A percentile compares a stretch with the other conserved stretches of the same genome.
Conservation (phyloP, 1,140 invertebrate genomes). For the Ectropis grisescens region DNA sequence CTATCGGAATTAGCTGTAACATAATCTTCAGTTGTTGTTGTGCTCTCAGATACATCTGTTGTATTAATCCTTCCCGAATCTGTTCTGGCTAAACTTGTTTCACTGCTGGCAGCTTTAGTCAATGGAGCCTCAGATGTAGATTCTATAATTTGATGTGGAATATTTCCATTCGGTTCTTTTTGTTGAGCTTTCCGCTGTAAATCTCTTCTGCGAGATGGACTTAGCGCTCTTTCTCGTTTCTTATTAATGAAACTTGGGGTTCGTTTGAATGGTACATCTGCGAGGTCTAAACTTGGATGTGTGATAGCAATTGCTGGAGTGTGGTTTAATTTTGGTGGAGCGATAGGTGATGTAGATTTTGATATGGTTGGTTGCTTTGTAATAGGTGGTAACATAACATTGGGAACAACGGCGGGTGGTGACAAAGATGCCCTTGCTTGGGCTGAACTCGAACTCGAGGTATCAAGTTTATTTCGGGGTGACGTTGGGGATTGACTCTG, state of each 20-base stretch:
- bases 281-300: conserved; percentile 58
- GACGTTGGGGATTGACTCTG: conserved; percentile 66
- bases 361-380: conserved; percentile 63
- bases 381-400: conserved; percentile 51
- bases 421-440: conserved; percentile 46
- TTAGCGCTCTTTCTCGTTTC: conserved; percentile 63
- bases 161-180: conserved; percentile 57
- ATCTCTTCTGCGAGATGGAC: conserved; percentile 64
- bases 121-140: conserved; percentile 43
- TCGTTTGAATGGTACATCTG: conserved; percentile 58
- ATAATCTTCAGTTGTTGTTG: conserved; percentile 90
- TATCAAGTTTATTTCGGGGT: conserved; percentile 63
- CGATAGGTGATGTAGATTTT: conserved; percentile 38
- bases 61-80: conserved; percentile 82
- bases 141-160: conserved; percentile 46
- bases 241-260: conserved; percentile 64
- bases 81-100: conserved; percentile 70
- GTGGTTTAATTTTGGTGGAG: conserved; percentile 44
- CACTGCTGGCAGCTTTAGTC: conserved; percentile 46
- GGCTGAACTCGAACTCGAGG: conserved; percentile 36
- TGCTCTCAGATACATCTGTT: conserved; percentile 84
- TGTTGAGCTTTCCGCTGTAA: conserved; percentile 55
- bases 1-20: conserved; percentile 88
- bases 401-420: conserved; percentile 54
- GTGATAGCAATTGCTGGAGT: conserved; percentile 66